Evolutionary conservation across 92 coral and sea anemone genomes (phyloP).

Genomic region (Pocillopora meandrina): DNA sequence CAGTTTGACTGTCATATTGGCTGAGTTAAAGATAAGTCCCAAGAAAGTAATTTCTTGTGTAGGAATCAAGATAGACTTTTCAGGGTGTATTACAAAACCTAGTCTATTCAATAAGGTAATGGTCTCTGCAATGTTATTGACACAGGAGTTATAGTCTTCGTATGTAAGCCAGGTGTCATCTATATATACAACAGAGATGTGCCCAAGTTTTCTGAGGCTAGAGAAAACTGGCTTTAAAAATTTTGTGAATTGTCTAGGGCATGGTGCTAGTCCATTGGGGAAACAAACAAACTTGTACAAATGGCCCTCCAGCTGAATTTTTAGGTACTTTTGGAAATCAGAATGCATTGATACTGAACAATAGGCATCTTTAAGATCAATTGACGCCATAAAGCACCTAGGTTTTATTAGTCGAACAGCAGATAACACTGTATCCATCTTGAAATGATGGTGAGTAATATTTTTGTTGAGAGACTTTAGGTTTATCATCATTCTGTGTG

Average conservation of each 20-base stretch:
- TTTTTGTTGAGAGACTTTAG: slow-evolving; percentile 9
- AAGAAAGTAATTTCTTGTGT: slow-evolving; percentile 53
- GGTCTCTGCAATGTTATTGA: slow-evolving; percentile 41
- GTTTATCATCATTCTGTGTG: slow-evolving; percentile 29
- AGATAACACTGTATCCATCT: slow-evolving; percentile 29
- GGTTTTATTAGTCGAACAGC: slow-evolving; percentile 40
- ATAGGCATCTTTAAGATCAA: slow-evolving; percentile 45
- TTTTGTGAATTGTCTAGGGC: slow-evolving; percentile 37
- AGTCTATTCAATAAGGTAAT: slow-evolving; percentile 42
- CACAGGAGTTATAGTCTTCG: slow-evolving; percentile 23
- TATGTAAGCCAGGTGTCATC: slow-evolving; percentile 6
- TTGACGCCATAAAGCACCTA: slow-evolving; percentile 54
- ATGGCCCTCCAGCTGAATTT: slow-evolving; percentile 22
- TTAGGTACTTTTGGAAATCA: slow-evolving; percentile 22
- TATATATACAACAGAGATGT: not conserved
- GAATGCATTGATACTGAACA: slow-evolving; percentile 32
- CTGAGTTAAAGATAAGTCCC: slow-evolving; percentile 61
- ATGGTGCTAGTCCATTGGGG: slow-evolving; percentile 33
- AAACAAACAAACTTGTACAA: slow-evolving; percentile 26
- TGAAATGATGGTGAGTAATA: slow-evolving; percentile 28
- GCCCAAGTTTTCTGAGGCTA: not conserved
- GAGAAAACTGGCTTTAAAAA: slow-evolving; percentile 28
- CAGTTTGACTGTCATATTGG: slow-evolving; percentile 32
- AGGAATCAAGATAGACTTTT: slow-evolving; percentile 46
- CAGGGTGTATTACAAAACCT: slow-evolving; percentile 56